These are phyloP conservation scores for Lagopus leucura DNA, from an alignment of 2,113 vertebrate species.

Conservation along the genomic window DNA sequence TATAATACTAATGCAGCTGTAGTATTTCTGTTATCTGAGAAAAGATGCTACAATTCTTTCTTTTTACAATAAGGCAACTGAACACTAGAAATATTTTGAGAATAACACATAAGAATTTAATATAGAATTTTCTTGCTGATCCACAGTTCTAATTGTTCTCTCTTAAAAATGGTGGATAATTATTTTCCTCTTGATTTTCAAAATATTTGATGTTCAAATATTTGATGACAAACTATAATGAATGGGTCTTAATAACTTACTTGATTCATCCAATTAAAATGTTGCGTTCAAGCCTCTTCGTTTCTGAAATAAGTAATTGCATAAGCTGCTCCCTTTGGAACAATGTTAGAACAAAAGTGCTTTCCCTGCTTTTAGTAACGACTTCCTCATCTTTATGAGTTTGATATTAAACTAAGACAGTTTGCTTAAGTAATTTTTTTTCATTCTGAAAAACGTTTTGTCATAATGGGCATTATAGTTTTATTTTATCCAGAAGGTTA, in stretches of 20 bases:
- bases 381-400: not conserved
- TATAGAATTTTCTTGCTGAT: not conserved
- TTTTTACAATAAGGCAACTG: not conserved
- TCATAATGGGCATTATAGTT: not conserved
- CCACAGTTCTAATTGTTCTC: not conserved
- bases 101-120: not conserved
- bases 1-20: not conserved
- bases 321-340: not conserved
- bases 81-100: not conserved
- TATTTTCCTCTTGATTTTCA: not conserved
- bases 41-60: not conserved
- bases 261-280: conserved; percentile 1
- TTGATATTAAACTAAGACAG: not conserved
- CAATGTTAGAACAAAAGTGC: not conserved
- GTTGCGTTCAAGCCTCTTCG: not conserved
- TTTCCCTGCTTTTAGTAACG: not conserved
- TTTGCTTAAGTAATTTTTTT: not conserved
- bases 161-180: not conserved
- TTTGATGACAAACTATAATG: not conserved
- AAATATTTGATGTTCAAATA: not conserved
- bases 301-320: not conserved
- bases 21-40: not conserved
- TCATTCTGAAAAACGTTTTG: not conserved
- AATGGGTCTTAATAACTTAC: not conserved
- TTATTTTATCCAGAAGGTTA: not conserved